Base-by-base conservation (phyloP, 2,888 invertebrate genomes). In the Blastobasis adustella region DNA sequence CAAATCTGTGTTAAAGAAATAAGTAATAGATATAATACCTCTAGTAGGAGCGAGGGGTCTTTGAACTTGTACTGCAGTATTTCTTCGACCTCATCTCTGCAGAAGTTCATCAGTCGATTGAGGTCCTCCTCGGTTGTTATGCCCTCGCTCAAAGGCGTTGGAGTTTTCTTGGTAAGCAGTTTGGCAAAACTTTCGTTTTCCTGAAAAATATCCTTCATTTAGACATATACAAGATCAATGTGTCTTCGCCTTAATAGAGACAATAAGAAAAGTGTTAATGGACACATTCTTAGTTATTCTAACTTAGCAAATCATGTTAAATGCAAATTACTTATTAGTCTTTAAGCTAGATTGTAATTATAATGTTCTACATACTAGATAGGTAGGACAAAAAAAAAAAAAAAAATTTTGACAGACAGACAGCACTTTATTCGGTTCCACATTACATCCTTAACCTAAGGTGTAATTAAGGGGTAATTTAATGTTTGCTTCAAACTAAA, bases 21-120 rank as follows among this genome's bases (percentile, higher is more conserved):
- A 4, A 36, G 37, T 37, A 50, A 40, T 39, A 42, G 10, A 46
- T 10, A 56, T 58, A 45, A 10, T 37, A 90, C 91, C 82, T 96
- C 97, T 10, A 98, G 75, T 5, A 99, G 87, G 69, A 93, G 95
- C 0, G 93, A 91, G 0, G 93, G 91, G 71, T 98, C 94, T 0
- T 90, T 91, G 78, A 99, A 99, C 55, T 84, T 90, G 76, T 97
- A 97, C 0, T 91, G 89, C 4, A 96, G 64, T 47, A 89, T 90
- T 2, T 75, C 52, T 73, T 97, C 94, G 8, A 95, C 73, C 44
- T 87, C 73, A n/a, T 58, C 49, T 59, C 69, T 79, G 59, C 67
- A 84, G 62, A 80, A 76, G 47, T 79, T 80, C 44, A 89, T 56
- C 4, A 82, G 82, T 48, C 76, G 84, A 46, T 91, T 76, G 0